phyloP scores from a whole-genome alignment of 2,888 invertebrate species.

The Stramonita haemastoma region DNA sequence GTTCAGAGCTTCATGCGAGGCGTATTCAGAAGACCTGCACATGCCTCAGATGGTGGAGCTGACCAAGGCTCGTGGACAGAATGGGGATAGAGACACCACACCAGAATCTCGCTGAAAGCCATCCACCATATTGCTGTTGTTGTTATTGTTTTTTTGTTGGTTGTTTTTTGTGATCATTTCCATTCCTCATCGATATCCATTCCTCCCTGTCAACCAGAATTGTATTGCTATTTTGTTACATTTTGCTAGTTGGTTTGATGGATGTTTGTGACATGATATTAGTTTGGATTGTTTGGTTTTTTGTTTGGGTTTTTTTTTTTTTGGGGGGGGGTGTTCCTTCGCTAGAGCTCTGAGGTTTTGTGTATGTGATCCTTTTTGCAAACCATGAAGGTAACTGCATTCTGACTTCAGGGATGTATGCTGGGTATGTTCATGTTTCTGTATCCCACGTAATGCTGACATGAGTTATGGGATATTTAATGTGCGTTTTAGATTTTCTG shows the following conservation, averaged over 20 bases:
- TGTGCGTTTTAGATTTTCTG: too few species aligned
- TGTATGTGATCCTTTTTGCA: too few species aligned
- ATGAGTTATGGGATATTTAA: too few species aligned
- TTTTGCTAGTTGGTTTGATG: too few species aligned
- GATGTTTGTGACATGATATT: neutral
- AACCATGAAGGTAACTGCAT: too few species aligned
- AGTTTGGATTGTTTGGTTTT: neutral
- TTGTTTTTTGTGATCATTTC: neutral
- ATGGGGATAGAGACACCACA: slow-evolving; percentile 45
- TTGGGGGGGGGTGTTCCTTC: too few species aligned
- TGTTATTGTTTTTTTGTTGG: neutral
- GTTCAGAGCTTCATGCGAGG: slow-evolving; percentile 56
- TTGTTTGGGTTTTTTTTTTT: neutral
- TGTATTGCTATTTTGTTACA: neutral
- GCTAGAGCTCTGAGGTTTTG: too few species aligned
- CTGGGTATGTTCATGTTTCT: too few species aligned
- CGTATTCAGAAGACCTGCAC: slow-evolving; percentile 71
- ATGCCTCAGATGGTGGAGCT: slow-evolving; percentile 66
- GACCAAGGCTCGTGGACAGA: slow-evolving; percentile 39
- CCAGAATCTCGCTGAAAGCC: slow-evolving; percentile 47
- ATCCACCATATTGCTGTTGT: neutral
- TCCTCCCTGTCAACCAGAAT: neutral
- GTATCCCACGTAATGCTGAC: too few species aligned
- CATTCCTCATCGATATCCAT: neutral
- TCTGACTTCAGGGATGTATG: too few species aligned